A percentile compares a stretch with the other conserved stretches of the same genome.
Evolutionary conservation across 2,797 vertebrate genomes (phyloP).

Genomic region (Valencia hispanica): DNA sequence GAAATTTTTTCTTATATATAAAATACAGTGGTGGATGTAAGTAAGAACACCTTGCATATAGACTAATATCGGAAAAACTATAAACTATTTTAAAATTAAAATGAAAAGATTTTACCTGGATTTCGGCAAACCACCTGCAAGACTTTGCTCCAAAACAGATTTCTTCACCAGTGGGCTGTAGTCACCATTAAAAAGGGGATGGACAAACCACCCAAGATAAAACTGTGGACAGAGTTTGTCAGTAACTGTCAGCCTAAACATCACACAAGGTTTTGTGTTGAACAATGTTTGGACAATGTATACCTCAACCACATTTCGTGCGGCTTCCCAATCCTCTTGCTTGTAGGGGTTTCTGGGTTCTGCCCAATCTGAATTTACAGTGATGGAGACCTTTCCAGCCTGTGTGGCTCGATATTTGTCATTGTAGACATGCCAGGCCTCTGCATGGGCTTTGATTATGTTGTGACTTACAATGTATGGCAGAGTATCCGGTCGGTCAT

Average conservation of each 20-base stretch:
- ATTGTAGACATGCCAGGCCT: conserved; percentile 95
- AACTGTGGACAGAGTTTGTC: conserved; percentile 80
- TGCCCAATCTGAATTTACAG: conserved; percentile 93
- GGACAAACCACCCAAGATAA: conserved; percentile 93
- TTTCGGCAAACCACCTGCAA: conserved; percentile 81
- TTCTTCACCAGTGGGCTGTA: conserved; percentile 92
- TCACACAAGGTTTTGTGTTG: neutral
- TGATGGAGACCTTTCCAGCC: conserved; percentile 89
- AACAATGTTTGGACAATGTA: neutral
- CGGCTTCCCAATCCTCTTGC: conserved; percentile 89
- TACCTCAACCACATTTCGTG: conserved; percentile 86
- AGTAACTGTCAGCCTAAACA: neutral
- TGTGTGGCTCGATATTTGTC: conserved; percentile 85
- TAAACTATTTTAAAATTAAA: neutral
- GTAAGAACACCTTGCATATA: neutral
- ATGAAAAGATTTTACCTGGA: conserved; percentile 82
- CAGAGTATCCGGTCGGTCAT: conserved; percentile 81
- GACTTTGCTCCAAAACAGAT: conserved; percentile 86
- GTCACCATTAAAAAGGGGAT: conserved; percentile 94
- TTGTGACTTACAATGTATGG: conserved; percentile 92
- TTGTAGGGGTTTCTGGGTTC: conserved; percentile 91
- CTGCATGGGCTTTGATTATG: conserved; percentile 92
- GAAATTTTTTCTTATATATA: no score
- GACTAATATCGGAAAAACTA: neutral
- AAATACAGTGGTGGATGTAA: no score